Percentiles rank a stretch among this genome's conserved stretches.
phyloP scores from a whole-genome alignment of 2,797 vertebrate genomes.

The Toxotes lorentzi region DNA sequence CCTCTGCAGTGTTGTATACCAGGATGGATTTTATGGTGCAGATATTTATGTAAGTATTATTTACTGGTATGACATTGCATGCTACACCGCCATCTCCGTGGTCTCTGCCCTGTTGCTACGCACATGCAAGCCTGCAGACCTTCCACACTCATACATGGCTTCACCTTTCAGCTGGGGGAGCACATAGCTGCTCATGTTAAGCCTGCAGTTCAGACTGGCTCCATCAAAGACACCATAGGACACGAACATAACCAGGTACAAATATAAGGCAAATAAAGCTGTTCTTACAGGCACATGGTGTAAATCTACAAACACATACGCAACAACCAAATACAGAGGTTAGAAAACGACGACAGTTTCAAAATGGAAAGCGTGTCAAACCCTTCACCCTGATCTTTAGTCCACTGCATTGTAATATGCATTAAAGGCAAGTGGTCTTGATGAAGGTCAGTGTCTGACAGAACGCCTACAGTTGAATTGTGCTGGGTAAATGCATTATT shows the following conservation, averaged over 20 bases:
- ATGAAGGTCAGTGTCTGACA: too few relatives aligned
- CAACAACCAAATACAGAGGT: too few relatives aligned
- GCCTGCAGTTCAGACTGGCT: background rate
- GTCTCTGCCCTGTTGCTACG: slow-evolving; percentile 47
- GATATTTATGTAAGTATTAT: slow-evolving; percentile 98
- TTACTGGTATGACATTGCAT: slow-evolving; percentile 74
- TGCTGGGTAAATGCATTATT: too few relatives aligned
- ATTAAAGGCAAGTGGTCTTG: too few relatives aligned
- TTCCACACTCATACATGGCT: slow-evolving; percentile 5
- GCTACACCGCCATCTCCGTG: slow-evolving; percentile 53
- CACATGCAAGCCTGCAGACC: slow-evolving; percentile 33
- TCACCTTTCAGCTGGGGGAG: slow-evolving; percentile 14
- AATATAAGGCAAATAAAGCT: background rate
- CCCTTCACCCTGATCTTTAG: background rate
- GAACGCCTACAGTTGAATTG: too few relatives aligned
- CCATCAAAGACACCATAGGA: background rate
- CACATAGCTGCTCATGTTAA: background rate
- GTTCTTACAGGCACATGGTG: background rate
- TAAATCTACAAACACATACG: too few relatives aligned
- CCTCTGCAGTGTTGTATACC: slow-evolving; percentile 96
- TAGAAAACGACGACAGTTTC: too few relatives aligned
- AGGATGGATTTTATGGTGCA: slow-evolving; percentile 99
- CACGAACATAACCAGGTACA: background rate
- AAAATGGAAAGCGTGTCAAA: background rate
- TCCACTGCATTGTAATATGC: background rate